Base-by-base conservation (phyloP, 1,140 invertebrate genomes). In the Drosophila micromelanica region DNA sequence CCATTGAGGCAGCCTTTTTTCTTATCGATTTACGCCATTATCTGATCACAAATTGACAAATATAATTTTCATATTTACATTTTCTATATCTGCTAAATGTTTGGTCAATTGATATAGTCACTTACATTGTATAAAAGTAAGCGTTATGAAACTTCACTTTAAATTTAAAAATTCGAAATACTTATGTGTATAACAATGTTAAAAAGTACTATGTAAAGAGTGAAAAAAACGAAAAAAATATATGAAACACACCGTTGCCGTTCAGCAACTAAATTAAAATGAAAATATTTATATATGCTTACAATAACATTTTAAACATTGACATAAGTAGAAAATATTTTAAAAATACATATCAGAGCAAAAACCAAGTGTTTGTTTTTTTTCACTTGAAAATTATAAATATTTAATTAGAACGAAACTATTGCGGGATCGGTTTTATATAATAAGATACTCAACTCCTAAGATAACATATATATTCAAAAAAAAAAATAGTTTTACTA, bases 151-250 rank as follows among this genome's bases (percentile, higher is more conserved):
- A 52, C 35, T 52, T 30, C 20, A 63, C 60, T 43, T 5, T 2
- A 43, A 63, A 63, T 63, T 63, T 63, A 52, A 20, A 30, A 40
- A 38, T 30, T 42, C 2, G 3, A 1, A 52, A 52, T 32, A 52
- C 42, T 27, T 32, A 0, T 30, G 32, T 1, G 2, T 8, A 35
- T 35, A 4, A 9, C 42, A 30, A 61, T 12, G 8, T 32, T 17
- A 32, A 63, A 51, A 42, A 23, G 9, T 17, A 11, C 2, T 15
- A n/a, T n/a, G 5, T 6, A 6, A 27, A 48, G 13, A 13, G 27
- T 38, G 9, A n/a, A 27, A 61, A 8, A n/a, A n/a, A n/a, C n/a
- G n/a, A n/a, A n/a, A 30, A 38, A 13, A 62, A 43, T 4, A 8
- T 7, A 35, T 7, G 5, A 20, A 13, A 11, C 6, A 30, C n/a